These are phyloP conservation scores for Bilobella aurantiaca DNA, from an alignment of 1,140 invertebrate species.

Conservation along the genomic window DNA sequence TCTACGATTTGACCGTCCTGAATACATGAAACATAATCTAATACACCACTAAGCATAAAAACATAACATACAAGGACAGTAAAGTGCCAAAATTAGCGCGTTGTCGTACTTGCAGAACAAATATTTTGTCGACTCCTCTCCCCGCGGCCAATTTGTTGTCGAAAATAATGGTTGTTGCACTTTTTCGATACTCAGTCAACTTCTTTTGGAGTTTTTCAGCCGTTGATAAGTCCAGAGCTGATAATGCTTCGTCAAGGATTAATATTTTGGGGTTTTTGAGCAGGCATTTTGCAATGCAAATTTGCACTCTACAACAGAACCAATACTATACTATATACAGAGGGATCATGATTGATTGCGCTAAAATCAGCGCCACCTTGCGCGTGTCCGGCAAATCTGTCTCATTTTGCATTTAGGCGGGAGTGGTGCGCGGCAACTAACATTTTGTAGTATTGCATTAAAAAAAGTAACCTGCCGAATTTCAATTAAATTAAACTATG, in stretches of 20 bases:
- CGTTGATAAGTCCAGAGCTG: not conserved
- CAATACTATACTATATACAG: not conserved
- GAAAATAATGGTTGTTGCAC: not conserved
- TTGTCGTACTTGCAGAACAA: not conserved
- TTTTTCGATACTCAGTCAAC: not conserved
- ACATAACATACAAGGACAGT: too few species aligned
- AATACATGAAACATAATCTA: too few species aligned
- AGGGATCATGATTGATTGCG: not conserved
- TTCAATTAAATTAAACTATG: too few species aligned
- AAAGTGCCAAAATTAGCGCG: too few species aligned
- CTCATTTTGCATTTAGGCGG: too few species aligned
- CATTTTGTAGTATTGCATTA: too few species aligned
- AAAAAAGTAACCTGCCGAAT: too few species aligned
- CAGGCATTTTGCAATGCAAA: not conserved
- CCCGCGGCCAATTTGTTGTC: not conserved
- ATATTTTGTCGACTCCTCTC: not conserved
- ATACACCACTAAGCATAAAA: too few species aligned
- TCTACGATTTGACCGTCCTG: not conserved
- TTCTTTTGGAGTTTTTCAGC: not conserved
- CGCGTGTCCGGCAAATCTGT: not conserved
- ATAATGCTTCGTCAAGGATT: not conserved
- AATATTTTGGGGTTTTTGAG: not conserved
- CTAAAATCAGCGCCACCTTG: not conserved
- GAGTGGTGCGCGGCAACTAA: too few species aligned
- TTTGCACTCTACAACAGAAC: not conserved